These are phyloP conservation scores for Nematolebias whitei DNA, from an alignment of 2,113 vertebrate species.

Conservation along the genomic window DNA sequence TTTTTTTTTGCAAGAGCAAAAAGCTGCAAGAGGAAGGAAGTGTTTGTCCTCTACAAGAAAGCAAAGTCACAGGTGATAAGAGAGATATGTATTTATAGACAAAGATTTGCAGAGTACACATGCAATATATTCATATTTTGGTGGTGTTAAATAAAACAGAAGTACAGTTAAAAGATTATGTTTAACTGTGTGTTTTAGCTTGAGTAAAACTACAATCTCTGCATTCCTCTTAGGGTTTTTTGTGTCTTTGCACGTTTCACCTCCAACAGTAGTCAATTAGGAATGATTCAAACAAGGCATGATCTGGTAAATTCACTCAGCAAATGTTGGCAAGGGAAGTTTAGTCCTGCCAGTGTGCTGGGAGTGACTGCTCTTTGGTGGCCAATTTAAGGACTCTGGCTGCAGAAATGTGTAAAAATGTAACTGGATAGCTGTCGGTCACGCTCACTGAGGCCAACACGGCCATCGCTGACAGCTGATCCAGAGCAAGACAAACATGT, in stretches of 20 bases:
- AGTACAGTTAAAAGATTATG: neutral
- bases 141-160: neutral
- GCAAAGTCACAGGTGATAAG: neutral
- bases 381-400: constrained; percentile 29
- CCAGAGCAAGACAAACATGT: constrained; percentile 18
- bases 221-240: neutral
- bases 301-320: constrained; percentile 11
- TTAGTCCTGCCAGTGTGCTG: constrained; percentile 5
- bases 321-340: constrained; percentile 2
- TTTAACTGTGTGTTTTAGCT: neutral
- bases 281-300: neutral
- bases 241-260: neutral
- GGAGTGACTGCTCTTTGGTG: constrained; percentile 27
- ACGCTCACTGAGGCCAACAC: constrained; percentile 28
- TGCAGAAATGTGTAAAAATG: neutral
- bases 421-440: constrained; percentile 61
- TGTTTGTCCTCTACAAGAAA: neutral
- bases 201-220: neutral
- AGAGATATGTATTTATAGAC: neutral
- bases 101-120: neutral
- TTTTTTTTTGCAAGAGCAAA: neutral
- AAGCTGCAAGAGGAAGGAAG: constrained; percentile 1
- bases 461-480: constrained; percentile 8
- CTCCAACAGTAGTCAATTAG: neutral
- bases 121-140: neutral